Evolutionary conservation across 1,140 invertebrate genomes (phyloP).

Genomic region (Drosophila quadrilineata): DNA sequence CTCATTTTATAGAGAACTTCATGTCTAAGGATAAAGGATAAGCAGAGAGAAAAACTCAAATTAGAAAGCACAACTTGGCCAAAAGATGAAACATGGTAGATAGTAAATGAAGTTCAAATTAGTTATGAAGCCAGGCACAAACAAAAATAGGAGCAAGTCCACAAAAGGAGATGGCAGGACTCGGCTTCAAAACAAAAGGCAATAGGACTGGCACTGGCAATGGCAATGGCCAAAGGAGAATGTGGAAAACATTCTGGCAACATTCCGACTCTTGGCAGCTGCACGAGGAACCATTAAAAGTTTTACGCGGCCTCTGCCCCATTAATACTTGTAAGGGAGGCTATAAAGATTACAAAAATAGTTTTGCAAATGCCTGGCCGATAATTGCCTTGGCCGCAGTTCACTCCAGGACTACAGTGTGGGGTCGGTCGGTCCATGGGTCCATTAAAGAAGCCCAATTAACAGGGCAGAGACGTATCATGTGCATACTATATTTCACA

Average conservation of each 20-base stretch:
- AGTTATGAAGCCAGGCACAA: slow-evolving; percentile 61
- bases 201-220: not conserved
- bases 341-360: slow-evolving; percentile 70
- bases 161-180: slow-evolving; percentile 19
- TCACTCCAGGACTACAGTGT: too few relatives aligned
- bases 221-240: slow-evolving; percentile 3
- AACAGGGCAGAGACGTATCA: too few relatives aligned
- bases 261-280: slow-evolving; percentile 70
- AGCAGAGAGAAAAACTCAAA: slow-evolving; percentile 7
- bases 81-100: slow-evolving; percentile 52
- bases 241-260: slow-evolving; percentile 46
- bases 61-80: not conserved
- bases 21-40: slow-evolving; percentile 9
- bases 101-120: slow-evolving; percentile 74
- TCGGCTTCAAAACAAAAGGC: slow-evolving; percentile 50
- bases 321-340: slow-evolving; percentile 65
- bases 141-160: slow-evolving; percentile 32
- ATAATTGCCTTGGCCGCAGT: slow-evolving; percentile 55
- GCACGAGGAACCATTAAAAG: slow-evolving; percentile 67
- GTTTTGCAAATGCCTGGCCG: slow-evolving; percentile 58
- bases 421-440: too few relatives aligned
- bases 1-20: not conserved
- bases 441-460: slow-evolving; percentile 31
- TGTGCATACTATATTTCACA: not conserved
- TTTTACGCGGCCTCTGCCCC: slow-evolving; percentile 55